Percentiles rank a stretch among this genome's conserved stretches.
Evolutionary conservation across 1,140 invertebrate genomes (phyloP).

Genomic region (Galleria mellonella): DNA sequence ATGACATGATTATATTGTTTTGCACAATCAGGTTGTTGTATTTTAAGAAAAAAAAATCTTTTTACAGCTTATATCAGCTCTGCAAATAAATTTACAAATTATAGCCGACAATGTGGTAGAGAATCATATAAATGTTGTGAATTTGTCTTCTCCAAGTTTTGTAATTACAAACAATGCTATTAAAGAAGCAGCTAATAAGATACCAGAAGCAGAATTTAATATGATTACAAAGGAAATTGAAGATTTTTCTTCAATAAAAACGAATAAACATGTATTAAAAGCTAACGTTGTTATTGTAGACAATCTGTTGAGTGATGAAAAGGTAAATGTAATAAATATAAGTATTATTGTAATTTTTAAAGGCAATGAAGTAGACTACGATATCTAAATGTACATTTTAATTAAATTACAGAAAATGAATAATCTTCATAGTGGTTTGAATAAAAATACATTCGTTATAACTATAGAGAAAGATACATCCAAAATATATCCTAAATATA

Average conservation of each 20-base stretch:
- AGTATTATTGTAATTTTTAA: no score
- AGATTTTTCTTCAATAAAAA: slow-evolving; percentile 7
- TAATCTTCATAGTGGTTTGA: slow-evolving; percentile 4
- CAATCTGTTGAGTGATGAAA: slow-evolving; percentile 5
- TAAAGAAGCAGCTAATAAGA: no score
- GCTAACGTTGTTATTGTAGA: slow-evolving; percentile 4
- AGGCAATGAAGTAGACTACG: no score
- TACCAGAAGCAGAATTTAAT: background rate
- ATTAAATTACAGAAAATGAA: slow-evolving; percentile 21
- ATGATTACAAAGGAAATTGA: slow-evolving; percentile 4
- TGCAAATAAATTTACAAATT: slow-evolving; percentile 21
- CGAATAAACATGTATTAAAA: background rate
- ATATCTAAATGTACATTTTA: no score
- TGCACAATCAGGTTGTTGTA: no score
- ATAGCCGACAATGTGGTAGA: slow-evolving; percentile 10
- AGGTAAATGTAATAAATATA: slow-evolving; percentile 5
- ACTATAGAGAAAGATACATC: slow-evolving; percentile 11
- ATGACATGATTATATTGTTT: no score
- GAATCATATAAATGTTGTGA: slow-evolving; percentile 8
- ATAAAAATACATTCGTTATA: slow-evolving; percentile 10
- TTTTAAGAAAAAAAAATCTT: no score
- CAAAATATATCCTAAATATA: slow-evolving; percentile 10
- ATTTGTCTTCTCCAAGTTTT: background rate
- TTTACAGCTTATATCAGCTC: slow-evolving; percentile 14
- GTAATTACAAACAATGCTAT: no score